phyloP scores from a whole-genome alignment of 2,888 invertebrate species.

The Campoplex nolae region DNA sequence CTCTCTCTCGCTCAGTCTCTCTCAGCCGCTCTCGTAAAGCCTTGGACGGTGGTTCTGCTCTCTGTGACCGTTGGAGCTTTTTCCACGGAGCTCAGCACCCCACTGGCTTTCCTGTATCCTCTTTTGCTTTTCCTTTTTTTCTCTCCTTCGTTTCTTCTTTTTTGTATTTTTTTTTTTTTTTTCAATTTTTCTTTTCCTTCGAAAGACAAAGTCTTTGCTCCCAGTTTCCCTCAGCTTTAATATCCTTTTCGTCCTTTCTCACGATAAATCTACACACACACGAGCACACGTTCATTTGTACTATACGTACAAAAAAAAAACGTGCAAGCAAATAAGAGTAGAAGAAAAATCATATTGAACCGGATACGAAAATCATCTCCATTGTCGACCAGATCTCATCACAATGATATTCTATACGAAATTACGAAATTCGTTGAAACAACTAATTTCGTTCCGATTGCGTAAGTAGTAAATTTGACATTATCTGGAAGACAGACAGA shows the following conservation, averaged over 20 bases:
- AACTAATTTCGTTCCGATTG: neutral
- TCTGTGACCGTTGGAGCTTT: slow-evolving; percentile 55
- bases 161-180: neutral
- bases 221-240: slow-evolving; percentile 22
- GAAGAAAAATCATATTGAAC: neutral
- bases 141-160: slow-evolving; percentile 13
- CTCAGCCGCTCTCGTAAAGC: slow-evolving; percentile 15
- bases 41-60: slow-evolving; percentile 38
- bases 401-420: neutral
- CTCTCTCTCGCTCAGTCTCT: neutral
- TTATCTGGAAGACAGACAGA: neutral
- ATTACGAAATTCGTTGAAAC: neutral
- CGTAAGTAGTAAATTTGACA: neutral
- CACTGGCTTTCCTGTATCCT: slow-evolving; percentile 50
- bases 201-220: slow-evolving; percentile 53
- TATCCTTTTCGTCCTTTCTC: slow-evolving; percentile 35
- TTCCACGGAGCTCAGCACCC: slow-evolving; percentile 59
- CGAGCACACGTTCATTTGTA: neutral
- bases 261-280: neutral
- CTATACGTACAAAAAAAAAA: neutral
- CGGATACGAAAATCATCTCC: neutral
- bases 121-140: slow-evolving; percentile 36
- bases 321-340: neutral
- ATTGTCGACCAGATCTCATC: neutral
- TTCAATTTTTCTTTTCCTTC: slow-evolving; percentile 22